These are phyloP conservation scores for Entelurus aequoreus DNA, from an alignment of 2,113 vertebrate genomes.

Conservation along the genomic window DNA sequence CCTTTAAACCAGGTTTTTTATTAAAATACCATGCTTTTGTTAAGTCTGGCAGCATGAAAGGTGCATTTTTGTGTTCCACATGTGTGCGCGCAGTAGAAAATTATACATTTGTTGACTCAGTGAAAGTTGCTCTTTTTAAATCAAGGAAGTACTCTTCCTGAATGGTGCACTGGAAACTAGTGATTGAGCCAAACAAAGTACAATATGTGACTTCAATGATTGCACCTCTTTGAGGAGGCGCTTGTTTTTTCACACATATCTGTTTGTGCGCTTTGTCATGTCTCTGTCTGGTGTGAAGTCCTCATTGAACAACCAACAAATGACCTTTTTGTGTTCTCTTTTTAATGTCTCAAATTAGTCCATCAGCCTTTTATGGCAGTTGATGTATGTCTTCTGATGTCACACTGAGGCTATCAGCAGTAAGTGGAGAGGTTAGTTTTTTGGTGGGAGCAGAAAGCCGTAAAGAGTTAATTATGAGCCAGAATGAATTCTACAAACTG, in stretches of 20 bases:
- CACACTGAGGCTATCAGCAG: background rate
- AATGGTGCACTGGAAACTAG: background rate
- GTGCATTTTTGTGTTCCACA: background rate
- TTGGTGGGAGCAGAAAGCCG: no score
- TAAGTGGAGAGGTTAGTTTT: no score
- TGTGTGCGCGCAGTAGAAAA: conserved; percentile 27
- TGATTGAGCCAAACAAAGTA: conserved; percentile 3
- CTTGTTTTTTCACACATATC: conserved; percentile 43
- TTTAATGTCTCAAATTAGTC: background rate
- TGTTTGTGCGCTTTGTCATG: conserved; percentile 38
- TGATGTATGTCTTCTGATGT: background rate
- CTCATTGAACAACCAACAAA: conserved; percentile 8
- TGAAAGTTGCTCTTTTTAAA: conserved; percentile 58
- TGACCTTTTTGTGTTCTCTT: background rate
- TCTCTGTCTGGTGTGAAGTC: conserved; percentile 60
- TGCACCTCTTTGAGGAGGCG: no score
- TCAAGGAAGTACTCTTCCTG: conserved; percentile 38
- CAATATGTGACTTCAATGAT: background rate
- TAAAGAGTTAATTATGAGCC: no score
- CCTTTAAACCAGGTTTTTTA: background rate
- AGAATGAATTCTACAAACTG: no score
- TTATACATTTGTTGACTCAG: conserved; percentile 46
- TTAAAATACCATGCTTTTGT: background rate
- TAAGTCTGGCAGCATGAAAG: background rate
- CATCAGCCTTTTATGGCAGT: conserved; percentile 1